Percentiles rank a stretch among this genome's conserved stretches.
Conservation (phyloP, 2,888 invertebrate genomes). For the Hypercompe scribonia region DNA sequence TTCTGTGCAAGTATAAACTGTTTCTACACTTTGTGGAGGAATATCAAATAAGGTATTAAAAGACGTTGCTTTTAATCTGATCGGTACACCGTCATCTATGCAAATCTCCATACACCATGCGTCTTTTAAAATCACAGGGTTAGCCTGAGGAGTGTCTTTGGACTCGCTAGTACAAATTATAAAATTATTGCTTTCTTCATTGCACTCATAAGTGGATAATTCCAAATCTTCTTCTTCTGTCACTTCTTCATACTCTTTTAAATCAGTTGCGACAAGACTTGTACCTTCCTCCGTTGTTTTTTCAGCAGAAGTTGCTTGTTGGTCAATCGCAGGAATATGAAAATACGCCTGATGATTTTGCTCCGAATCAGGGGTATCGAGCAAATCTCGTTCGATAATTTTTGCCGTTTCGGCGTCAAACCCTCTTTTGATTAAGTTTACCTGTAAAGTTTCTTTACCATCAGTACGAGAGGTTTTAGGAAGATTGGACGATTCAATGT, state of each 20-base stretch:
- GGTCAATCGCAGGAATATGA: slow-evolving; percentile 38
- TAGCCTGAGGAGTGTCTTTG: slow-evolving; percentile 48
- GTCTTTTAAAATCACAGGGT: slow-evolving; percentile 70
- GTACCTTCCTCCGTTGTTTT: slow-evolving; percentile 49
- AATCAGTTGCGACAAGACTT: slow-evolving; percentile 49
- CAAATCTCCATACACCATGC: slow-evolving; percentile 79
- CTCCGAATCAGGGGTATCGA: slow-evolving; percentile 61
- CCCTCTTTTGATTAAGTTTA: slow-evolving; percentile 76
- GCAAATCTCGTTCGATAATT: slow-evolving; percentile 79
- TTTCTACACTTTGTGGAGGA: slow-evolving; percentile 53
- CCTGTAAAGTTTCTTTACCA: slow-evolving; percentile 64
- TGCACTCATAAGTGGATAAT: slow-evolving; percentile 69
- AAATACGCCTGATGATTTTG: slow-evolving; percentile 24
- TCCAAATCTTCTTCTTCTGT: slow-evolving; percentile 69
- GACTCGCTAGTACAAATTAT: slow-evolving; percentile 62
- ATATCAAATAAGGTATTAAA: slow-evolving; percentile 64
- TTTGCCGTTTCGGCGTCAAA: slow-evolving; percentile 81
- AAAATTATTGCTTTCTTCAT: slow-evolving; percentile 72
- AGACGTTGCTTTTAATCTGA: slow-evolving; percentile 72
- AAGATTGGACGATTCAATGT: slow-evolving; percentile 64
- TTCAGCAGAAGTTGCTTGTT: slow-evolving; percentile 43
- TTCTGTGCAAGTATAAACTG: slow-evolving; percentile 64
- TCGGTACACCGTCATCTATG: slow-evolving; percentile 72
- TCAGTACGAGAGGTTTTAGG: slow-evolving; percentile 42
- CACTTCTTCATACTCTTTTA: slow-evolving; percentile 57